Conservation (phyloP, 1,140 invertebrate genomes). For the Grapholita molesta region DNA sequence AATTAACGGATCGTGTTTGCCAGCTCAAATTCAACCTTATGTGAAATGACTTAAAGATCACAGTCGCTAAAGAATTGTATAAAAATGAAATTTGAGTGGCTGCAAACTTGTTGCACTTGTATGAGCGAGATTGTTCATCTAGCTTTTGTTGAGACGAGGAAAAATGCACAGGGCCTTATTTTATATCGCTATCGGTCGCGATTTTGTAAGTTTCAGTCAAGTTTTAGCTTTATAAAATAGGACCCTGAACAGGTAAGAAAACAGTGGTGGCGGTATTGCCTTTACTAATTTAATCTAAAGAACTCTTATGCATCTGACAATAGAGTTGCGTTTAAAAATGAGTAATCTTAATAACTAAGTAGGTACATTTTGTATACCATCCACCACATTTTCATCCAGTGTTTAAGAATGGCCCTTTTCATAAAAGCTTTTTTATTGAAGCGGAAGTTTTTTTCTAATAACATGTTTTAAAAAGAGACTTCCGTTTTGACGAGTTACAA, state of each 20-base stretch:
- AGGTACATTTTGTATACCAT: not conserved
- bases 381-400: not conserved
- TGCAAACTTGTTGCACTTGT: not conserved
- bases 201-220: not conserved
- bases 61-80: not conserved
- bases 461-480: no score
- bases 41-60: not conserved
- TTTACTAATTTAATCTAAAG: not conserved
- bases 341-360: not conserved
- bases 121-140: not conserved
- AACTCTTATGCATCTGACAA: not conserved
- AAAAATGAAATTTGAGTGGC: not conserved
- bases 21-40: not conserved
- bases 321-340: not conserved
- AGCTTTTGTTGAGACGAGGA: not conserved
- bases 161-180: not conserved
- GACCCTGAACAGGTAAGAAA: not conserved
- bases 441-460: no score
- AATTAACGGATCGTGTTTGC: not conserved
- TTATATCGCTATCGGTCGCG: not conserved
- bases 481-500: no score
- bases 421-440: not conserved
- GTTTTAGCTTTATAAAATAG: not conserved
- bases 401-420: not conserved
- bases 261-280: not conserved